Evolutionary conservation across 2,113 vertebrate genomes (phyloP).

Genomic region (Eleginops maclovinus): DNA sequence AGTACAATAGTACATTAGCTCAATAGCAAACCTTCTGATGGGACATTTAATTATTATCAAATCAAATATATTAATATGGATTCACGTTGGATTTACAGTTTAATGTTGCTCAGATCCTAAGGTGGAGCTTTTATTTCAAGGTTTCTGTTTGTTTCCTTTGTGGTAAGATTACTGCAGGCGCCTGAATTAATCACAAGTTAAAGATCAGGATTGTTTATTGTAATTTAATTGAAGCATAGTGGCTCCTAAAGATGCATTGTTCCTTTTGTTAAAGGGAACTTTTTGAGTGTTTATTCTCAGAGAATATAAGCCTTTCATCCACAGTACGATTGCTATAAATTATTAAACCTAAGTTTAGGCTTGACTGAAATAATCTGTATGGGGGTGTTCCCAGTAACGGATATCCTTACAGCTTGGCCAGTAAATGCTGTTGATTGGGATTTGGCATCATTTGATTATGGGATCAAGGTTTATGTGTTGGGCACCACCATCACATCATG

Average conservation of each 20-base stretch:
- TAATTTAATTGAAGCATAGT: background rate
- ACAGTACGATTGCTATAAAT: background rate
- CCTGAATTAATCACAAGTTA: background rate
- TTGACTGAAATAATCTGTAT: background rate
- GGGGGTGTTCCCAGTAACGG: background rate
- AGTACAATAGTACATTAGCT: background rate
- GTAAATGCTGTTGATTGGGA: constrained; percentile 29
- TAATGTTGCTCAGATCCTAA: background rate
- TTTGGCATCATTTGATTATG: constrained; percentile 34
- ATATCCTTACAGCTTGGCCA: background rate
- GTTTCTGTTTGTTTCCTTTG: background rate
- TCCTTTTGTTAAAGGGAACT: background rate
- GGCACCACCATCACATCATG: constrained; percentile 15
- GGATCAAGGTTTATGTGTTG: constrained; percentile 36
- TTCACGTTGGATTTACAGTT: background rate
- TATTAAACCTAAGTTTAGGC: background rate
- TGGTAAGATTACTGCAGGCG: background rate
- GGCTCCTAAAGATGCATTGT: background rate
- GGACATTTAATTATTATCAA: background rate
- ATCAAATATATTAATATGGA: background rate
- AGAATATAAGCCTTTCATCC: background rate
- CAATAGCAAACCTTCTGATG: background rate
- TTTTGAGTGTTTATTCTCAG: background rate
- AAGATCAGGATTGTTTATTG: background rate
- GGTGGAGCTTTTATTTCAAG: constrained; percentile 9